phyloP scores from a whole-genome alignment of 2,888 invertebrate species.

The Xanthorhoe spadicearia region DNA sequence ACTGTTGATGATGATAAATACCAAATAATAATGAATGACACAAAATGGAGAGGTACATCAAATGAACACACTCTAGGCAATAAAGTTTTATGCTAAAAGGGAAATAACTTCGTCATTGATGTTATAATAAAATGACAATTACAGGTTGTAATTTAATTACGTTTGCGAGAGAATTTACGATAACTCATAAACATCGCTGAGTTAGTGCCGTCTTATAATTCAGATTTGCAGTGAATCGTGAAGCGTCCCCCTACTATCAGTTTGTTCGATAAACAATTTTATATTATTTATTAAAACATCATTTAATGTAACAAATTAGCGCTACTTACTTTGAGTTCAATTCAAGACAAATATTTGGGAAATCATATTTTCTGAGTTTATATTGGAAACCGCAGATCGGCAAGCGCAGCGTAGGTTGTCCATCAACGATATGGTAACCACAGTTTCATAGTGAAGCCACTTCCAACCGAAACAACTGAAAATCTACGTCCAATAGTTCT shows the following conservation, averaged over 20 bases:
- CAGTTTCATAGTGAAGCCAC: no score
- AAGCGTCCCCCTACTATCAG: constrained; percentile 47
- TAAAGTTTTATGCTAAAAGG: constrained; percentile 39
- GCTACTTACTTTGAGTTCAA: no score
- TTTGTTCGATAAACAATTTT: not conserved
- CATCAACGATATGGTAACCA: no score
- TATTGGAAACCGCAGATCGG: no score
- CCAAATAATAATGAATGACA: not conserved
- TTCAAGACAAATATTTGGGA: no score
- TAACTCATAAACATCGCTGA: constrained; percentile 64
- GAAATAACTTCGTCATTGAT: constrained; percentile 47
- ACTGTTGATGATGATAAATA: not conserved
- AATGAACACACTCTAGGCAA: constrained; percentile 6
- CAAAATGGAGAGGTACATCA: not conserved
- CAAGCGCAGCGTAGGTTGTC: no score
- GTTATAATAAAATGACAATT: constrained; percentile 61
- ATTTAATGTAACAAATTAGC: no score
- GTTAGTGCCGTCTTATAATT: constrained; percentile 63
- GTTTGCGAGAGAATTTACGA: constrained; percentile 62
- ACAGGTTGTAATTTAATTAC: constrained; percentile 61
- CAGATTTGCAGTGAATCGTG: constrained; percentile 52
- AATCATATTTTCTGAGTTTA: no score
- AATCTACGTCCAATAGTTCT: no score
- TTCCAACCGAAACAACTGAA: no score
- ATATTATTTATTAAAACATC: no score